Percentiles rank a stretch among this genome's conserved stretches.
Conservation (phyloP, 2,113 vertebrate genomes). For the Lagenorhynchus albirostris region DNA sequence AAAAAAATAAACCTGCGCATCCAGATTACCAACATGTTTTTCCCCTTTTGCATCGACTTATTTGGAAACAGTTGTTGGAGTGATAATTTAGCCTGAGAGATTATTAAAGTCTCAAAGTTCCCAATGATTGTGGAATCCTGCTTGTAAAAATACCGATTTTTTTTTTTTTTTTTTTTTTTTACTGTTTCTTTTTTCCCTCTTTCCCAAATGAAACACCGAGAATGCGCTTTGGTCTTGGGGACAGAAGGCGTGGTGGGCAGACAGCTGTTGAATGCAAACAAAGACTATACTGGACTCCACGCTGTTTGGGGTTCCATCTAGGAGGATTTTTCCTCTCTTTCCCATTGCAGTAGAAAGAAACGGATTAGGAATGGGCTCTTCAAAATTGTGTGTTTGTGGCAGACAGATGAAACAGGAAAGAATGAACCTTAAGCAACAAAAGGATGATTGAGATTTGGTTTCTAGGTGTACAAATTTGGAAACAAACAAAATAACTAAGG, state of each 20-base stretch:
- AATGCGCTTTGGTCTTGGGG: neutral
- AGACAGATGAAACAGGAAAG: conserved; percentile 77
- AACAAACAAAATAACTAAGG: conserved; percentile 58
- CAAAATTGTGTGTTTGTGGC: conserved; percentile 75
- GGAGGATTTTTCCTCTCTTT: conserved; percentile 76
- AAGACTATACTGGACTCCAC: conserved; percentile 73
- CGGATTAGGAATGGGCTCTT: conserved; percentile 75
- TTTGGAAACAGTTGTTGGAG: conserved; percentile 38
- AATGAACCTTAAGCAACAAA: conserved; percentile 66
- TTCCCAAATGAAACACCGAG: neutral
- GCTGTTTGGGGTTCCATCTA: conserved; percentile 66
- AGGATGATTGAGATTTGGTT: conserved; percentile 65
- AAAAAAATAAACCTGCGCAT: neutral
- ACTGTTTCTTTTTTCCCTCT: neutral
- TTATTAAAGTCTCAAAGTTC: conserved; percentile 55
- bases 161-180: neutral
- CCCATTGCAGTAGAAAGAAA: conserved; percentile 78
- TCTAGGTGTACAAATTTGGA: conserved; percentile 67
- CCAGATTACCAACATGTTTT: neutral
- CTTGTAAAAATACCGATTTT: conserved; percentile 62
- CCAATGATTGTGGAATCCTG: conserved; percentile 62
- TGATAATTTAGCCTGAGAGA: conserved; percentile 13
- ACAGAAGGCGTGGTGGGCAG: neutral
- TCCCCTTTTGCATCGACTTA: neutral
- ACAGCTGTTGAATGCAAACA: conserved; percentile 82